Conservation (phyloP, 2,113 vertebrate species). For the Rana temporaria region DNA sequence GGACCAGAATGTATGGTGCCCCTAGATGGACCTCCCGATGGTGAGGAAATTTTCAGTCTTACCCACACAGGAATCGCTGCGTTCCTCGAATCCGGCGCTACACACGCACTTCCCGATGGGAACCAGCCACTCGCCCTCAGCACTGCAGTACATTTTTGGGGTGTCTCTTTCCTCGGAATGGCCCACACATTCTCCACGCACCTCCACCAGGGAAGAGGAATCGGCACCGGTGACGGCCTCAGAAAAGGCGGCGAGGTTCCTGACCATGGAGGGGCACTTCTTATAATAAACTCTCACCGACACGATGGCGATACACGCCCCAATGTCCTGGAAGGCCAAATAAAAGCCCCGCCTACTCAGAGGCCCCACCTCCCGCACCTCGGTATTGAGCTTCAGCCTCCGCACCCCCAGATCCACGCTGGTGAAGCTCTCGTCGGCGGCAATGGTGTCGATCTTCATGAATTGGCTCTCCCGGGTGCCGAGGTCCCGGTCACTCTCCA, state of each 20-base stretch:
- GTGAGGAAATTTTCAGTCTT: slow-evolving; percentile 67
- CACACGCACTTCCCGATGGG: slow-evolving; percentile 96
- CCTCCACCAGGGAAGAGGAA: slow-evolving; percentile 94
- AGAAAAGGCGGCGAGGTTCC: slow-evolving; percentile 91
- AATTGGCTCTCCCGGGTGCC: slow-evolving; percentile 92
- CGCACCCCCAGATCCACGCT: slow-evolving; percentile 91
- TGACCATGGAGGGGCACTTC: slow-evolving; percentile 86
- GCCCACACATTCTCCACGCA: slow-evolving; percentile 90
- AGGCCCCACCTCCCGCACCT: slow-evolving; percentile 89
- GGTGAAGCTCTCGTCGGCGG: slow-evolving; percentile 96
- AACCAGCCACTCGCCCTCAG: slow-evolving; percentile 96
- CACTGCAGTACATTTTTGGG: slow-evolving; percentile 98
- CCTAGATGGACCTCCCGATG: too few species aligned
- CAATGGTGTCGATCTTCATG: slow-evolving; percentile 94
- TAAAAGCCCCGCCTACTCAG: slow-evolving; percentile 90
- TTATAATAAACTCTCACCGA: slow-evolving; percentile 95
- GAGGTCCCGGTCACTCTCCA: slow-evolving; percentile 88
- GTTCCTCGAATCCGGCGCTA: slow-evolving; percentile 91
- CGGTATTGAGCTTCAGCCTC: slow-evolving; percentile 92
- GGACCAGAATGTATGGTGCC: too few species aligned
- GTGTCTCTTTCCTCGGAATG: slow-evolving; percentile 94
- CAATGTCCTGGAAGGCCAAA: slow-evolving; percentile 96
- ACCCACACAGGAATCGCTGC: slow-evolving; percentile 88
- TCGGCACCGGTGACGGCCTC: slow-evolving; percentile 93
- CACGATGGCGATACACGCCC: slow-evolving; percentile 92